A percentile compares a stretch with the other conserved stretches of the same genome.
phyloP scores from a whole-genome alignment of 2,113 vertebrate genomes.

The Austrofundulus limnaeus region DNA sequence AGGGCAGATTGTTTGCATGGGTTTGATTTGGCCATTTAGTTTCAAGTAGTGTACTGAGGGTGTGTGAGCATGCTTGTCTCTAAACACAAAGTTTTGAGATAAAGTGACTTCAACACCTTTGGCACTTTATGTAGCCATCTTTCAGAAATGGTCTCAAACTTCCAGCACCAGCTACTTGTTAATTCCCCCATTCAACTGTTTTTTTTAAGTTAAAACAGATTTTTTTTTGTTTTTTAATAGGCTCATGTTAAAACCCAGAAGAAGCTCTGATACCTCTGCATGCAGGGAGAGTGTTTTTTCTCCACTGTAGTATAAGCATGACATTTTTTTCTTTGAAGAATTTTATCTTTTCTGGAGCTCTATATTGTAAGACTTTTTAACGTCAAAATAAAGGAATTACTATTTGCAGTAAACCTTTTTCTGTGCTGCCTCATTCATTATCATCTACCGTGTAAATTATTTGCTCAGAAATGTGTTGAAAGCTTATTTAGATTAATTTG shows the following conservation, averaged over 20 bases:
- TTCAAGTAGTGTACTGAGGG: slow-evolving; percentile 25
- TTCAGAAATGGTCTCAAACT: slow-evolving; percentile 36
- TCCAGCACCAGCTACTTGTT: slow-evolving; percentile 56
- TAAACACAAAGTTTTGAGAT: slow-evolving; percentile 35
- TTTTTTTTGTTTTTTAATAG: slow-evolving; percentile 47
- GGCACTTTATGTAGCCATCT: slow-evolving; percentile 51
- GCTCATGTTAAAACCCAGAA: slow-evolving; percentile 67
- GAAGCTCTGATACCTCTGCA: slow-evolving; percentile 77
- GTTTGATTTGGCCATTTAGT: slow-evolving; percentile 54
- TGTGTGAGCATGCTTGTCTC: slow-evolving; percentile 36
- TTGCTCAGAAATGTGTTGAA: neutral
- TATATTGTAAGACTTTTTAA: slow-evolving; percentile 89
- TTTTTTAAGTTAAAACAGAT: slow-evolving; percentile 32
- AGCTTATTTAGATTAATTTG: neutral
- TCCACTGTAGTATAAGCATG: slow-evolving; percentile 82
- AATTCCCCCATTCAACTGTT: slow-evolving; percentile 21
- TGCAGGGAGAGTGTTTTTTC: slow-evolving; percentile 77
- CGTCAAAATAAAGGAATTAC: slow-evolving; percentile 84
- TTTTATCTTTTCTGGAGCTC: slow-evolving; percentile 87
- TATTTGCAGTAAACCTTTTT: slow-evolving; percentile 81
- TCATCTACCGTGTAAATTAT: neutral
- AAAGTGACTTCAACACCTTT: slow-evolving; percentile 40
- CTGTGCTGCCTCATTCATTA: neutral
- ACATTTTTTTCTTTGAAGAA: slow-evolving; percentile 78
- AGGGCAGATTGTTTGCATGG: slow-evolving; percentile 25